Percentiles rank a stretch among this genome's conserved stretches.
Evolutionary conservation across 2,797 vertebrate genomes (phyloP).

Genomic region (Microhierax caerulescens): DNA sequence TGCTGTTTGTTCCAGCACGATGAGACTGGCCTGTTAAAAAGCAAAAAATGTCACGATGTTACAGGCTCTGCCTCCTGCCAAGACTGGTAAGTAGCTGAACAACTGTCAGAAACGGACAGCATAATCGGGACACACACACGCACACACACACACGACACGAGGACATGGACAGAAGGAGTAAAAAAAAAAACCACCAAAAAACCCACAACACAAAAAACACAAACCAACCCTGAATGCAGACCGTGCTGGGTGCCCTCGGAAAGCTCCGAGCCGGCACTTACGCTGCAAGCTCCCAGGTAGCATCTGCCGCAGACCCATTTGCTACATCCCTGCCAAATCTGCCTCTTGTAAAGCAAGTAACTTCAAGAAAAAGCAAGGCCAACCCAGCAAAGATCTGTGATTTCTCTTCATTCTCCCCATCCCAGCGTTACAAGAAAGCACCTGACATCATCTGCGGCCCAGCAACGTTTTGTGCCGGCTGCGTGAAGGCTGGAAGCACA

Average conservation of each 20-base stretch:
- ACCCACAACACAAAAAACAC: too few species aligned
- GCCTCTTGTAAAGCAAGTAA: background rate
- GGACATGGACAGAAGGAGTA: background rate
- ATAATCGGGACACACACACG: too few species aligned
- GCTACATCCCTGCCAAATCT: background rate
- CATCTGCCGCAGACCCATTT: background rate
- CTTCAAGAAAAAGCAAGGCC: fast-evolving
- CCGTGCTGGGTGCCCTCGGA: background rate
- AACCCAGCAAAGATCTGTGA: background rate
- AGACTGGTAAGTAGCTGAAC: conserved; percentile 53
- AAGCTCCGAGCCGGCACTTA: fast-evolving
- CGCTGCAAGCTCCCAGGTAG: background rate
- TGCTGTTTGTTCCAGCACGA: conserved; percentile 63
- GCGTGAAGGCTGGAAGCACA: fast-evolving
- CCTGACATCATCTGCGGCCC: fast-evolving
- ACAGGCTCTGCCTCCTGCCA: conserved; percentile 64
- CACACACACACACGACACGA: too few species aligned
- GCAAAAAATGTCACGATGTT: conserved; percentile 71
- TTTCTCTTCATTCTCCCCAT: background rate
- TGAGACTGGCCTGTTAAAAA: conserved; percentile 63
- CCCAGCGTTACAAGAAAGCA: fast-evolving
- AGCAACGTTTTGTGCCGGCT: background rate
- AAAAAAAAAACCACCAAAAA: background rate
- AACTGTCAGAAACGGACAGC: conserved; percentile 58
- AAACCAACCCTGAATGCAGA: background rate